Evolutionary conservation across 2,113 vertebrate genomes (phyloP).

Genomic region (Galbula dea): DNA sequence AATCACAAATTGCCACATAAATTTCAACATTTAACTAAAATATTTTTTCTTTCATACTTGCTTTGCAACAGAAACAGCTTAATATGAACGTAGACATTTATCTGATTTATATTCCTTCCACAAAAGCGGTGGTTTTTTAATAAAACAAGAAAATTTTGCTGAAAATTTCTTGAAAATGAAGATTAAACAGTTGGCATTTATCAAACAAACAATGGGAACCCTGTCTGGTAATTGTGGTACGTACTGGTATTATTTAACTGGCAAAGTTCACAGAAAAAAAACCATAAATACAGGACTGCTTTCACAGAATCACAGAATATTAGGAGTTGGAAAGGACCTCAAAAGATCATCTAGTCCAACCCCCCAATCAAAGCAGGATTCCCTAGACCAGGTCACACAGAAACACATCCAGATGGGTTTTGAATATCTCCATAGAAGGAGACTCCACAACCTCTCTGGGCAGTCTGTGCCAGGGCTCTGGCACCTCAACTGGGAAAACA

Average conservation of each 20-base stretch:
- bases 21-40: neutral
- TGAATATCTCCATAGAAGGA: too few relatives aligned
- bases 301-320: too few relatives aligned
- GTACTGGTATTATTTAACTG: neutral
- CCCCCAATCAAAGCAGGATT: too few relatives aligned
- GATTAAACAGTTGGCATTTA: conserved; percentile 8
- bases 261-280: neutral
- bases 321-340: too few relatives aligned
- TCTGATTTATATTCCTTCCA: neutral
- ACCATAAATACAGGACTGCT: neutral
- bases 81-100: neutral
- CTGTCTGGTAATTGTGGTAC: neutral
- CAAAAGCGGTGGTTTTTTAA: neutral
- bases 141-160: neutral
- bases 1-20: neutral
- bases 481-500: too few relatives aligned
- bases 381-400: too few relatives aligned
- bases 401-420: too few relatives aligned
- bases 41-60: neutral
- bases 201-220: neutral
- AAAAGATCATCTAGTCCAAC: too few relatives aligned
- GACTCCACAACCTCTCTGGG: too few relatives aligned
- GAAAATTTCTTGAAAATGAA: neutral
- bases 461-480: too few relatives aligned
- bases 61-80: neutral